Evolutionary conservation across 2,888 invertebrate species (phyloP).

Genomic region (Sabellastarte sp.): DNA sequence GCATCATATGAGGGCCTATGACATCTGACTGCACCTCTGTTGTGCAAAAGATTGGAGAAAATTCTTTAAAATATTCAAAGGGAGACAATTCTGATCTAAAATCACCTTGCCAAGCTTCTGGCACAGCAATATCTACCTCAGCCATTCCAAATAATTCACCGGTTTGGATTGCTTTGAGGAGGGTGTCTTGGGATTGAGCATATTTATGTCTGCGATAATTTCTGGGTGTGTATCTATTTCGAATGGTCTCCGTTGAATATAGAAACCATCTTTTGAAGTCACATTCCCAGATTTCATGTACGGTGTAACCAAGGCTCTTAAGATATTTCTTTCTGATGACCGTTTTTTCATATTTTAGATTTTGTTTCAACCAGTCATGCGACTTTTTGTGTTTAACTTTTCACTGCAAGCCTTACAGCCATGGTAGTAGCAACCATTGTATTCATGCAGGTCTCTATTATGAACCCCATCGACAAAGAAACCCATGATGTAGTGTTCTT

Average conservation of each 20-base stretch:
- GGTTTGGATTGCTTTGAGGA: not conserved
- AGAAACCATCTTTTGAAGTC: not conserved
- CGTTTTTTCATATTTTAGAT: no score
- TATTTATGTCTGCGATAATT: not conserved
- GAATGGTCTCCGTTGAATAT: not conserved
- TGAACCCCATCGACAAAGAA: no score
- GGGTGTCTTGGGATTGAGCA: not conserved
- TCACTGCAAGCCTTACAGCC: no score
- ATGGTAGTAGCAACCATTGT: no score
- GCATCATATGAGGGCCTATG: slow-evolving; percentile 1
- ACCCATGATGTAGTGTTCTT: no score
- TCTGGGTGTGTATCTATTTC: not conserved
- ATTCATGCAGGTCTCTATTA: no score
- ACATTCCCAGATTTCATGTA: not conserved
- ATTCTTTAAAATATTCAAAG: not conserved
- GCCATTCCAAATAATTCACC: not conserved
- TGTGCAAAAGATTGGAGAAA: not conserved
- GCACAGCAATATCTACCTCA: not conserved
- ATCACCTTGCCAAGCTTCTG: not conserved
- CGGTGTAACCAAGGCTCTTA: not conserved
- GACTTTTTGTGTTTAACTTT: no score
- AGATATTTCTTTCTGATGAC: no score
- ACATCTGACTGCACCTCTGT: not conserved
- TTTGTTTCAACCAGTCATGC: no score
- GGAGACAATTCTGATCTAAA: not conserved